A percentile compares a stretch with the other conserved stretches of the same genome.
These are phyloP conservation scores for Todiramphus saurophagus DNA, from an alignment of 2,113 vertebrate species.

Conservation along the genomic window DNA sequence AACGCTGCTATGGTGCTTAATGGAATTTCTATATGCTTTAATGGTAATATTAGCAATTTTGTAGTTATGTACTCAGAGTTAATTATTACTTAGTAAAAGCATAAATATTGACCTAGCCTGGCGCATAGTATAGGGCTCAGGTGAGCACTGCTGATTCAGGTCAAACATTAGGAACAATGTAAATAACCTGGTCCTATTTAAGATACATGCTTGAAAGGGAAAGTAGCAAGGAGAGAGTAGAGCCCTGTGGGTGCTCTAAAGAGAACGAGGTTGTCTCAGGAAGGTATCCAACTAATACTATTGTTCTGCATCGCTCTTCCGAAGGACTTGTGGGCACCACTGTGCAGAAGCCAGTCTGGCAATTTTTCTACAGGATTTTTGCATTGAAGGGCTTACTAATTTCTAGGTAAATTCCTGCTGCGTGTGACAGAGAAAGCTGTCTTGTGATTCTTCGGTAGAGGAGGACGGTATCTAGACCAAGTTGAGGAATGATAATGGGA, in stretches of 20 bases:
- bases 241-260: not conserved
- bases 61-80: not conserved
- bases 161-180: not conserved
- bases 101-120: slow-evolving; percentile 56
- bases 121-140: not conserved
- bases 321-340: not conserved
- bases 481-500: not conserved
- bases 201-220: not conserved
- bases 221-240: not conserved
- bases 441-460: not conserved
- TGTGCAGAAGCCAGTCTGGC: not conserved
- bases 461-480: not conserved
- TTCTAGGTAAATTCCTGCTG: not conserved
- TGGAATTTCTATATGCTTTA: not conserved
- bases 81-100: slow-evolving; percentile 50
- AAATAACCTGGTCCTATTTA: not conserved
- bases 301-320: not conserved
- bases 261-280: not conserved
- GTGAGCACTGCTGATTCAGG: not conserved
- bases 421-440: not conserved
- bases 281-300: not conserved
- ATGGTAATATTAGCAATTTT: not conserved
- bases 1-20: not conserved
- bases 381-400: not conserved
- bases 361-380: not conserved